Conservation (phyloP, 2,797 vertebrate species). For the Carduelis carduelis region DNA sequence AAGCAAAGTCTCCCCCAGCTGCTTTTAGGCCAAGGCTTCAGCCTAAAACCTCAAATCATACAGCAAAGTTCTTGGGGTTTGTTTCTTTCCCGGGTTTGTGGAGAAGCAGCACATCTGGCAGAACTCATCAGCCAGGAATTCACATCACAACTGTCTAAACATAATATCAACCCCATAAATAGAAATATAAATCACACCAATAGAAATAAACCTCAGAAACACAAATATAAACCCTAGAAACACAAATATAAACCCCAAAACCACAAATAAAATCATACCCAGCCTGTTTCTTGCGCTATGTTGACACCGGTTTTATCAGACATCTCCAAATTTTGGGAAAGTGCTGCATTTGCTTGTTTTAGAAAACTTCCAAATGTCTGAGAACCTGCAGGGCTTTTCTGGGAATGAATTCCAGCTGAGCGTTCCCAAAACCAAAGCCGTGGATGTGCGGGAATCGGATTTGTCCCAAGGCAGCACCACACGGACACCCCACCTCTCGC, state of each 20-base stretch:
- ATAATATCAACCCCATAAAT: background rate
- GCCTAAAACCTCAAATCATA: background rate
- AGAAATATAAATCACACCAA: background rate
- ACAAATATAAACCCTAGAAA: background rate
- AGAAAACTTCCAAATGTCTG: background rate
- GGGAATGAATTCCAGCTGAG: background rate
- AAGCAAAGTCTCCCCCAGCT: background rate
- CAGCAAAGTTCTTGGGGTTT: background rate
- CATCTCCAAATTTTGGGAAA: background rate
- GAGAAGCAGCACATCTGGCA: background rate
- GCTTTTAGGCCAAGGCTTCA: background rate
- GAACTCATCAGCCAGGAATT: background rate
- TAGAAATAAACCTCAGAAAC: background rate
- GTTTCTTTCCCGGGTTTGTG: background rate
- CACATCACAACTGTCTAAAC: background rate
- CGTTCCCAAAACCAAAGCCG: background rate
- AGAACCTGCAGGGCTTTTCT: background rate
- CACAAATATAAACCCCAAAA: background rate
- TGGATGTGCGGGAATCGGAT: background rate
- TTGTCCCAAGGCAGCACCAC: background rate
- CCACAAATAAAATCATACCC: background rate
- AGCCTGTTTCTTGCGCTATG: background rate
- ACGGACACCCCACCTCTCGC: fast-evolving
- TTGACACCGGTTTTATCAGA: background rate
- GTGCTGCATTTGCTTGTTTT: background rate